phyloP scores from a whole-genome alignment of 2,113 vertebrate genomes.

The Dicentrarchus labrax region DNA sequence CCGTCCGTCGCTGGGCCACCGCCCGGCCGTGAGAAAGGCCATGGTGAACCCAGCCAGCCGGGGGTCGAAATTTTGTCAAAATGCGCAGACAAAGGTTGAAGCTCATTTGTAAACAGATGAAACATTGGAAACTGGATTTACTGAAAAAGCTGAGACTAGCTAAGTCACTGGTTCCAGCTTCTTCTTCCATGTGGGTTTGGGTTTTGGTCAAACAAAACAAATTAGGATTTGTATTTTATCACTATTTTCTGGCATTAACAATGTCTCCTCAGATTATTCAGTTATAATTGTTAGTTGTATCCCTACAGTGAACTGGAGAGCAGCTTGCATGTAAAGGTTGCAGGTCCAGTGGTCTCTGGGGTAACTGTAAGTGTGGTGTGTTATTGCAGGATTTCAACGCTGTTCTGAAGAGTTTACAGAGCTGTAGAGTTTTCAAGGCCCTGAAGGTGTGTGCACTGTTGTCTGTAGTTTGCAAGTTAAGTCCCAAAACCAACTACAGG shows the following conservation, averaged over 20 bases:
- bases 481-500: background rate
- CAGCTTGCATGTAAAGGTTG: background rate
- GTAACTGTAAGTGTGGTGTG: background rate
- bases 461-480: too few species aligned
- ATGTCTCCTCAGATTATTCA: too few species aligned
- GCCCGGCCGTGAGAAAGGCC: conserved; percentile 16
- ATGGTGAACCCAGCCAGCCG: background rate
- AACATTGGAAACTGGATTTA: background rate
- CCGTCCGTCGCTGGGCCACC: conserved; percentile 26
- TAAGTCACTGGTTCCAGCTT: too few species aligned
- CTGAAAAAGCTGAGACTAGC: background rate
- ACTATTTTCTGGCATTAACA: too few species aligned
- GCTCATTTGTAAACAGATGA: conserved; percentile 11
- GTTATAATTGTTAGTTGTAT: too few species aligned
- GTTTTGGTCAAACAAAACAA: too few species aligned
- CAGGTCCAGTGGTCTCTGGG: background rate
- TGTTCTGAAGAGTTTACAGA: background rate
- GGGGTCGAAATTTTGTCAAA: background rate
- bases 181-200: too few species aligned
- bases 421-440: background rate
- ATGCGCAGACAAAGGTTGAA: background rate
- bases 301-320: too few species aligned
- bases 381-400: background rate
- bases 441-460: background rate
- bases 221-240: too few species aligned